Conservation (phyloP, 2,797 vertebrate genomes). For the Enteromius trimaculatus region DNA sequence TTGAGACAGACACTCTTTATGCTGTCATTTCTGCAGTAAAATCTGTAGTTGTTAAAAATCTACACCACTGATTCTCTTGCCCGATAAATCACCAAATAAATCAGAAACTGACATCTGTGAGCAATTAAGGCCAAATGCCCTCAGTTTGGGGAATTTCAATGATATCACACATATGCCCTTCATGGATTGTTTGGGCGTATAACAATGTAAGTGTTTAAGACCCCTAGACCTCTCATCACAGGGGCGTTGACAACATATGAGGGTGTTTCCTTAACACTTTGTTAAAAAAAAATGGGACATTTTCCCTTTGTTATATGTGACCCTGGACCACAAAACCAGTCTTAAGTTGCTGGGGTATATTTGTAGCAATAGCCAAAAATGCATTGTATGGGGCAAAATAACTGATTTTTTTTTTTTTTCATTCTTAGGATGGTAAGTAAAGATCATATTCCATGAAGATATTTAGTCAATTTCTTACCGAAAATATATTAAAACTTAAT, state of each 20-base stretch:
- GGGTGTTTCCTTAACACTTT: conserved; percentile 9
- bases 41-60: background rate
- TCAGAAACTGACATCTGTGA: background rate
- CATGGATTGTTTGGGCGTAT: conserved; percentile 15
- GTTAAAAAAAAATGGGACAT: too few relatives aligned
- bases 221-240: background rate
- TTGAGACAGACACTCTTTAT: conserved; percentile 50
- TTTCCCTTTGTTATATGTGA: too few relatives aligned
- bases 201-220: conserved; percentile 20
- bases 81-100: background rate
- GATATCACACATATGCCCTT: conserved; percentile 1
- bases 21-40: background rate
- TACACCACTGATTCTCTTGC: background rate
- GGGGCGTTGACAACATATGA: background rate
- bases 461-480: too few relatives aligned
- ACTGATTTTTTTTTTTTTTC: too few relatives aligned
- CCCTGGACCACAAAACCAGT: too few relatives aligned
- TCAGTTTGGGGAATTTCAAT: conserved; percentile 3
- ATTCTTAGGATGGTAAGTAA: too few relatives aligned
- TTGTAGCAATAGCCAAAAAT: too few relatives aligned
- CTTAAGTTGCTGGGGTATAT: too few relatives aligned
- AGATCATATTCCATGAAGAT: too few relatives aligned
- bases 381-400: too few relatives aligned
- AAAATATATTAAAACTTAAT: too few relatives aligned
- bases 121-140: background rate